A percentile compares a stretch with the other conserved stretches of the same genome.
These are phyloP conservation scores for Balaeniceps rex DNA, from an alignment of 2,113 vertebrate species.

Conservation along the genomic window DNA sequence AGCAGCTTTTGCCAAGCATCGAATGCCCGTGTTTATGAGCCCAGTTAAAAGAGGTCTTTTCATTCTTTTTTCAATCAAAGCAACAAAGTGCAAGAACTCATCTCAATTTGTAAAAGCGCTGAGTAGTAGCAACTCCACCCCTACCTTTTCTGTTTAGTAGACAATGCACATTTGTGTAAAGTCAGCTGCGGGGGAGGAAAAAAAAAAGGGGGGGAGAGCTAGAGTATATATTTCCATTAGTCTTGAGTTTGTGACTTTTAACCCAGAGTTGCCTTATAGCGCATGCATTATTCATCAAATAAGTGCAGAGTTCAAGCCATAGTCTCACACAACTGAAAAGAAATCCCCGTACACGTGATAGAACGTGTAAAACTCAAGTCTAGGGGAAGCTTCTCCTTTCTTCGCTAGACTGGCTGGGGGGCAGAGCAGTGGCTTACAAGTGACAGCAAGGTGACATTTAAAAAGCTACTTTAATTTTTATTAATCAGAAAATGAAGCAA, in stretches of 20 bases:
- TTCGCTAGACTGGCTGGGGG: not conserved
- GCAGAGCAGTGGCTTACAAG: not conserved
- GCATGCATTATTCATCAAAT: not conserved
- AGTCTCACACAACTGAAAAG: not conserved
- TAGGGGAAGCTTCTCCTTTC: not conserved
- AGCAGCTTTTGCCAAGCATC: not conserved
- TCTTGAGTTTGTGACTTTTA: not conserved
- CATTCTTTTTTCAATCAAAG: not conserved
- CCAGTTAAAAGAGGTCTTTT: not conserved
- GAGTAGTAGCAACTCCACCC: not conserved
- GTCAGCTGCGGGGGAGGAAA: no score
- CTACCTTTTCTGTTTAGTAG: not conserved
- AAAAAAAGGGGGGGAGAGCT: not conserved
- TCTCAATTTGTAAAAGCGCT: not conserved
- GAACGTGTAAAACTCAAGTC: not conserved
- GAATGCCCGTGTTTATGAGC: not conserved
- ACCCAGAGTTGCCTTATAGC: not conserved
- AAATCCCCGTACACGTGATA: not conserved
- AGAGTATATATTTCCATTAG: not conserved
- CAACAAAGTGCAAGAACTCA: not conserved
- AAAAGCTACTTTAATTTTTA: not conserved
- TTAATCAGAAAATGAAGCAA: not conserved
- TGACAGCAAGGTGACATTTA: not conserved
- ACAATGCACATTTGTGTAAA: no score
- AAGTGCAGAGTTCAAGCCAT: not conserved